phyloP scores from a whole-genome alignment of 2,113 vertebrate genomes.

The Passer domesticus region DNA sequence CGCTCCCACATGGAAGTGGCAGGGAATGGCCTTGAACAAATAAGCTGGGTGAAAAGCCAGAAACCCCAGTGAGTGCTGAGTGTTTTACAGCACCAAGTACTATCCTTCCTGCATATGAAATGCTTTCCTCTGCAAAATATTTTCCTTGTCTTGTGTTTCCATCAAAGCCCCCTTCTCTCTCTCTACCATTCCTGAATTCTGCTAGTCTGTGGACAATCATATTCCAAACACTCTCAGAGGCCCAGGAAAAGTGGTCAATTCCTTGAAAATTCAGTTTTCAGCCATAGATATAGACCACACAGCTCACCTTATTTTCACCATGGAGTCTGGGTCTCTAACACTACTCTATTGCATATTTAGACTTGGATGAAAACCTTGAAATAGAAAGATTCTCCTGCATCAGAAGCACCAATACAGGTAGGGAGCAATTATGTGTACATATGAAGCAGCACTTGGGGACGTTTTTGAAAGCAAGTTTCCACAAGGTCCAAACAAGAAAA shows the following conservation, averaged over 20 bases:
- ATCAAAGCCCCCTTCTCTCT: background rate
- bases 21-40: constrained; percentile 1
- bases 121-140: background rate
- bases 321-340: background rate
- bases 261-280: background rate
- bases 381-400: background rate
- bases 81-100: background rate
- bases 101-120: background rate
- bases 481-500: background rate
- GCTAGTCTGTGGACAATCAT: background rate
- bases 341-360: background rate
- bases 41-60: background rate
- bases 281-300: background rate
- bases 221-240: background rate
- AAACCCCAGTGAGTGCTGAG: background rate
- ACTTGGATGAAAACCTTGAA: background rate
- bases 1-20: background rate
- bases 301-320: background rate
- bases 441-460: background rate
- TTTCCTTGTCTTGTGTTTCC: background rate
- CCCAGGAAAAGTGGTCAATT: background rate
- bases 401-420: background rate
- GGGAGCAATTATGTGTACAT: background rate
- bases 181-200: background rate
- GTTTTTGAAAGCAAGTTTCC: background rate